Percentiles rank a stretch among this genome's conserved stretches.
Evolutionary conservation across 2,797 vertebrate species (phyloP).

Genomic region (Epinephelus awoara): DNA sequence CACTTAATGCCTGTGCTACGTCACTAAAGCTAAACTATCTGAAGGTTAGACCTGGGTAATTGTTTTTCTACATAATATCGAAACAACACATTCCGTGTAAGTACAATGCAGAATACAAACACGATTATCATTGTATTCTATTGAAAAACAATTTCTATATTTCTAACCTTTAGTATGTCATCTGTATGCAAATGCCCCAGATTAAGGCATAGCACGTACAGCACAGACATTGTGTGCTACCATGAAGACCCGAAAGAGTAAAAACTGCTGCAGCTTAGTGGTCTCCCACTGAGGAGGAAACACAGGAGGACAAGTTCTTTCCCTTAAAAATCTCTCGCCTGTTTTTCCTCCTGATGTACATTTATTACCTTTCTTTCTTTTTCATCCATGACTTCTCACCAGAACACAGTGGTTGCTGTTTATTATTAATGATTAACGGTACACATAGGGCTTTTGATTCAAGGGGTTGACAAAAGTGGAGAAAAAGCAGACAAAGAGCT

Average conservation of each 20-base stretch:
- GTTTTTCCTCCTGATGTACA: conserved; percentile 21
- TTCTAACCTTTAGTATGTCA: conserved; percentile 18
- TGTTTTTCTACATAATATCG: conserved; percentile 17
- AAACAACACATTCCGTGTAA: background rate
- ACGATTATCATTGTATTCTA: conserved; percentile 3
- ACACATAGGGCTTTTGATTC: conserved; percentile 39
- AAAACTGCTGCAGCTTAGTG: conserved; percentile 18
- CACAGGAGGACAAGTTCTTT: conserved; percentile 6
- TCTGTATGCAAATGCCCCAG: conserved; percentile 33
- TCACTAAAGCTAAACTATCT: background rate
- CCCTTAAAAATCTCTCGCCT: conserved; percentile 18
- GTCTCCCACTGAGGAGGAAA: conserved; percentile 9
- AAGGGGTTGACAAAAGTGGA: conserved; percentile 17
- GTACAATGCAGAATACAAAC: conserved; percentile 13
- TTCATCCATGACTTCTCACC: conserved; percentile 28
- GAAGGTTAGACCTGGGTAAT: conserved; percentile 20
- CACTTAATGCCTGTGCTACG: conserved; percentile 8
- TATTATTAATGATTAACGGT: conserved; percentile 52
- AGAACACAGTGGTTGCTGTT: conserved; percentile 33
- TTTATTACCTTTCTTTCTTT: conserved; percentile 38
- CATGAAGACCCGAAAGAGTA: conserved; percentile 1
- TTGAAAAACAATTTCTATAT: conserved; percentile 8
- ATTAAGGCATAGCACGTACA: background rate
- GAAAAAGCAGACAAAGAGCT: conserved; percentile 28
- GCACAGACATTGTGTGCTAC: conserved; percentile 8